Base-by-base conservation (phyloP, 2,888 invertebrate species). In the Temnothorax unifasciatus region DNA sequence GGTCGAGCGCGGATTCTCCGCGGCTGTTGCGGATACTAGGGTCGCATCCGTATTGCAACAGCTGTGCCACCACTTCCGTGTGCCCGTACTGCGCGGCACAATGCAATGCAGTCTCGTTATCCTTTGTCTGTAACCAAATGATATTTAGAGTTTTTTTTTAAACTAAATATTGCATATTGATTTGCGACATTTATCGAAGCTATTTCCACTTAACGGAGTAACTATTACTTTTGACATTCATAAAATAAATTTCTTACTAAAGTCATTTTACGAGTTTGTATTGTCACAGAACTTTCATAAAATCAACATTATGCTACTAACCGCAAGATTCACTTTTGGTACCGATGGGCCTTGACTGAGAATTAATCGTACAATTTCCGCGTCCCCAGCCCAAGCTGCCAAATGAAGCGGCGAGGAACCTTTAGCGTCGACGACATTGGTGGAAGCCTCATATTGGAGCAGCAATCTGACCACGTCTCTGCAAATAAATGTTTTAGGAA, bases 81-180 rank as follows among this genome's bases (percentile, higher is more conserved):
- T 98, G 98, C 9, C 99, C 99, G 95, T 98, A 99, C 95, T 99
- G 98, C 44, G 99, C 98, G 5, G 99, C 99, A 95, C 98, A 98
- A 93, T 99, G 98, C 91, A 99, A 96, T 15, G 99, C 98, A 66
- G 99, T 99, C 95, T 99, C 99, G 93, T 98, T 97, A 95, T 98
- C 97, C 92, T 97, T 97, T 75, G 98, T 98, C 98, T 98, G 95
- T 63, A 83, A 85, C 84, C 85, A 87, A 79, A 86, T 50, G 25
- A 61, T 81, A 74, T 74, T 74, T 68, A 75, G 38, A 13, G 8
- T 3, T 21, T 77, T 41, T 63, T 84, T 61, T 74, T 52, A 5
- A 34, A 34, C 6, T 38, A n/a, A 2, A 52, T 29, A 38, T 47
- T 15, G 9, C 44, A 34, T 11, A 63, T 38, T 41, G n/a, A 66